Evolutionary conservation across 2,797 vertebrate species (phyloP), one percentile per base, ranked within the genome.

Genomic region (Spondyliosoma cantharus): DNA sequence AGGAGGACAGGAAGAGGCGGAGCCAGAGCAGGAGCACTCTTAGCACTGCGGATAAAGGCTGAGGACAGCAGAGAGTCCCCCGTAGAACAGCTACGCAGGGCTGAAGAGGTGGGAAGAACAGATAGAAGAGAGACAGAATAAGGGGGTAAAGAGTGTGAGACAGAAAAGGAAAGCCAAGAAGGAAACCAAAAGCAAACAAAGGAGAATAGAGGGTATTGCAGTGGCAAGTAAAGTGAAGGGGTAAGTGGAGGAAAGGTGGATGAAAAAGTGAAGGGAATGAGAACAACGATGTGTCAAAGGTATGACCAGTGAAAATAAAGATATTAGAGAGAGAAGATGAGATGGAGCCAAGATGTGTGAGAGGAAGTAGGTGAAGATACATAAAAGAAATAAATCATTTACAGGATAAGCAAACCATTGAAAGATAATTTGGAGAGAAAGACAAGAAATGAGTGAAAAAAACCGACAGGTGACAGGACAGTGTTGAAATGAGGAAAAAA

Each of bases 21-120:
- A 95, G 98, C 97, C 96, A 99, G 97, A 96, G 99, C 96, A 94
- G 98, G 98, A 96, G 98, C 98, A 96, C 98, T 99, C 98, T 99
- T 99, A 96, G 97, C 98, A 94, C 97, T 99, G 97, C 98, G 98
- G 95, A 99, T 99, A 99, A 97, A 98, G 96, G 97, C 97, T 93
- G 97, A 98, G 96, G 98, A 97, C 94, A 98, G 97, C 96, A 98
- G 96, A 97, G 97, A 98, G 96, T 99, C 98, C 94, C 97, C 98
- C 93, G 98, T 98, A 95, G 98, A 99, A 94, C 97, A 98, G 97
- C 97, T 99, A 97, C 98, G 97, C 95, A 99, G 97, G 94, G 97
- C 98, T 99, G 96, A 94, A 94, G 95, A 95, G 93, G 94, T 93
- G 91, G 92, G 85, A 86, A 80, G 94, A 94, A 93, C 93, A 94